A percentile compares a stretch with the other conserved stretches of the same genome.
phyloP scores from a whole-genome alignment of 2,797 vertebrate genomes.

The Alcedo quadribrachys region DNA sequence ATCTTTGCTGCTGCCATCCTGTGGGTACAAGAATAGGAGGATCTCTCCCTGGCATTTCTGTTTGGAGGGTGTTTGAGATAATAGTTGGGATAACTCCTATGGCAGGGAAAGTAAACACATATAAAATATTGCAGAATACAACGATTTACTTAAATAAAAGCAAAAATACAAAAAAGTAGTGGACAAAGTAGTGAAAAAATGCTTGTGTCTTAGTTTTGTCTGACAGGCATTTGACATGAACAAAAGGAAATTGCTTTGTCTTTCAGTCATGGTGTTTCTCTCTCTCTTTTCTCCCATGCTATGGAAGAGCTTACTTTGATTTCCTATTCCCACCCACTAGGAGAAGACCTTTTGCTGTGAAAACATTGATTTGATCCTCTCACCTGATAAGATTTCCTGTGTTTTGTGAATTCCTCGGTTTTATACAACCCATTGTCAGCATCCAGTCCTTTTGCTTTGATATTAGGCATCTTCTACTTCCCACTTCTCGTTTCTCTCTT shows the following conservation, averaged over 20 bases:
- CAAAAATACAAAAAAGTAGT: not conserved
- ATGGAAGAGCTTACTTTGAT: not conserved
- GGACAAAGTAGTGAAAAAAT: not conserved
- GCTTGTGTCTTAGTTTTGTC: not conserved
- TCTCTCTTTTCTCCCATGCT: not conserved
- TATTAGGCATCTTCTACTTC: not conserved
- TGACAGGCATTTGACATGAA: not conserved
- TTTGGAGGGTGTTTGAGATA: not conserved
- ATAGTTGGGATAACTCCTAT: not conserved
- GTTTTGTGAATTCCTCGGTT: not conserved
- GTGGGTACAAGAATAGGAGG: not conserved
- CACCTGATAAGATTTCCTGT: not conserved
- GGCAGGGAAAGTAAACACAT: not conserved
- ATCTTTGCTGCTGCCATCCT: not conserved
- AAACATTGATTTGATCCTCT: slow-evolving; percentile 6
- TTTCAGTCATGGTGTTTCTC: not conserved
- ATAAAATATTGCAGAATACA: not conserved
- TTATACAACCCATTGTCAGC: not conserved
- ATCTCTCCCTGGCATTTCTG: not conserved
- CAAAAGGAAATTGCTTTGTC: not conserved
- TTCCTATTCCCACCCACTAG: not conserved
- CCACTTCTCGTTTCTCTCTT: not conserved
- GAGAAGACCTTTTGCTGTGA: not conserved
- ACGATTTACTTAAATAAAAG: not conserved
- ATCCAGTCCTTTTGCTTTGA: not conserved